Conservation (phyloP, 2,888 invertebrate genomes). For the Rhodophaea formosa region DNA sequence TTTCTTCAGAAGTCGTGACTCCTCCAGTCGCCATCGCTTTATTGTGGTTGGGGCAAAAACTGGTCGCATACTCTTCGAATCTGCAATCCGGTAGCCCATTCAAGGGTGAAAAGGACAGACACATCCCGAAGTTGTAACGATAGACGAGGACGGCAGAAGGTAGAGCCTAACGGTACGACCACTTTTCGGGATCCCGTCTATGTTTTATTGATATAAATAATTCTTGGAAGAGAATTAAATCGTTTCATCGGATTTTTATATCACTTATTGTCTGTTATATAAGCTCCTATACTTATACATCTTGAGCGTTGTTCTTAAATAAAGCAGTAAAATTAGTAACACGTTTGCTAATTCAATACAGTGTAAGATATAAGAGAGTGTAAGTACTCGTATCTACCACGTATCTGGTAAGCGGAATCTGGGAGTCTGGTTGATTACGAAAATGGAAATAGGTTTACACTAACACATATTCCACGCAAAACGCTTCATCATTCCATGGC, state of each 20-base stretch:
- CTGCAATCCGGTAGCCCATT: constrained; percentile 69
- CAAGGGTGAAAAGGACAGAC: constrained; percentile 58
- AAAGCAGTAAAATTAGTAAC: too few species aligned
- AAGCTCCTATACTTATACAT: not conserved
- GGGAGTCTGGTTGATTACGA: too few species aligned
- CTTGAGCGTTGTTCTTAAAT: not conserved
- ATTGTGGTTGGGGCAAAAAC: constrained; percentile 57
- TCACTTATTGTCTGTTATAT: constrained; percentile 6
- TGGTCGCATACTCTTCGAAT: constrained; percentile 58
- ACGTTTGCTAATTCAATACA: too few species aligned
- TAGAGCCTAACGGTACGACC: constrained; percentile 64
- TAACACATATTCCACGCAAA: too few species aligned
- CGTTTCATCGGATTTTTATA: constrained; percentile 39
- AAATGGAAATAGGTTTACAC: too few species aligned
- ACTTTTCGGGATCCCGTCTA: constrained; percentile 45
- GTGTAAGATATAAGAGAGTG: too few species aligned
- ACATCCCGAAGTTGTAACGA: constrained; percentile 28
- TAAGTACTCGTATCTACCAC: too few species aligned
- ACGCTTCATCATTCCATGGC: too few species aligned
- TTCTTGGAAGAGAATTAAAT: constrained; percentile 45
- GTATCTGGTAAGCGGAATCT: too few species aligned
- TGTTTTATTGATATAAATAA: constrained; percentile 53
- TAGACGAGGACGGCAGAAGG: constrained; percentile 45
- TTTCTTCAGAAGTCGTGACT: constrained; percentile 26
- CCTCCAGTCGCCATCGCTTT: constrained; percentile 22